phyloP scores from a whole-genome alignment of 1,140 invertebrate species.

The Calosoma granatense region DNA sequence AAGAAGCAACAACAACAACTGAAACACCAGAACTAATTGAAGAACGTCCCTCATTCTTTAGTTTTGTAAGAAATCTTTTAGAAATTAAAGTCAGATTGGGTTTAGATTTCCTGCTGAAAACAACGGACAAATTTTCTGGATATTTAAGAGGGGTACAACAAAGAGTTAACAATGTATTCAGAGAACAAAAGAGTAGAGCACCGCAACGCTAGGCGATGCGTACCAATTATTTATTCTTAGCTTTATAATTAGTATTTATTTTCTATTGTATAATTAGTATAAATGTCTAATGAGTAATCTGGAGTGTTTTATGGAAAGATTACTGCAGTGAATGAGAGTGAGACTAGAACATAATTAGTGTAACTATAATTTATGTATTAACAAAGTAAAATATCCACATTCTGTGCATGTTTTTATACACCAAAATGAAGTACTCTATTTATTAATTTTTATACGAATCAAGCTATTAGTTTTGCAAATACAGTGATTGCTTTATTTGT shows the following conservation, averaged over 20 bases:
- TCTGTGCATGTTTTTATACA: too few species aligned
- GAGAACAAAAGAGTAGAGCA: slow-evolving; percentile 20
- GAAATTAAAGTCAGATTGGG: slow-evolving; percentile 39
- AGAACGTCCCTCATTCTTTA: slow-evolving; percentile 4
- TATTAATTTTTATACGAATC: too few species aligned
- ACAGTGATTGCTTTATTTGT: too few species aligned
- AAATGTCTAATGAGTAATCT: background rate
- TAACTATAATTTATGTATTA: background rate
- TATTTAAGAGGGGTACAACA: slow-evolving; percentile 22
- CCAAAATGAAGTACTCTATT: too few species aligned
- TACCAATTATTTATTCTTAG: background rate
- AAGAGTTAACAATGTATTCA: slow-evolving; percentile 28
- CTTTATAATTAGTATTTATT: slow-evolving; percentile 1
- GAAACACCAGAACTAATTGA: background rate
- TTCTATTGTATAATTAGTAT: background rate
- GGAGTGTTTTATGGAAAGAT: too few species aligned
- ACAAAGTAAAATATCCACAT: too few species aligned
- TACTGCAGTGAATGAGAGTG: background rate
- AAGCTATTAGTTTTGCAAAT: too few species aligned
- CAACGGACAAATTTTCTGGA: slow-evolving; percentile 35
- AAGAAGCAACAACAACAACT: background rate
- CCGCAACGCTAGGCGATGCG: background rate
- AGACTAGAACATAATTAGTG: background rate
- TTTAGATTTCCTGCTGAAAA: slow-evolving; percentile 36
- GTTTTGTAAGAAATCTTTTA: slow-evolving; percentile 35